Percentiles rank a stretch among this genome's conserved stretches.
Conservation (phyloP, 2,113 vertebrate species). For the Riparia riparia region DNA sequence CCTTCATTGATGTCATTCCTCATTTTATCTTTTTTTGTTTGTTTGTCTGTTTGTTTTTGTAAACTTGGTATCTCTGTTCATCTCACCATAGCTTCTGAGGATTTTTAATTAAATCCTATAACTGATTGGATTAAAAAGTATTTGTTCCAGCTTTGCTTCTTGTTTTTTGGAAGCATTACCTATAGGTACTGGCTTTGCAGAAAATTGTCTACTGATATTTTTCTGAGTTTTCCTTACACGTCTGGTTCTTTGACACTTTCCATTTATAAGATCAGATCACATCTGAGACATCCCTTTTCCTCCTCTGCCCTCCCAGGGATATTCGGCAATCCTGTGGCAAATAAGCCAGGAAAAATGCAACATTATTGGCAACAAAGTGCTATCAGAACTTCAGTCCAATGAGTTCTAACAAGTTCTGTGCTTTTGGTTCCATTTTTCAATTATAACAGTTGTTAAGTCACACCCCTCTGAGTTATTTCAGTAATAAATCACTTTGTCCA, state of each 20-base stretch:
- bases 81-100: background rate
- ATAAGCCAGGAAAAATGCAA: background rate
- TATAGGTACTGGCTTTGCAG: background rate
- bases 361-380: background rate
- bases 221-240: background rate
- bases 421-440: conserved; percentile 49
- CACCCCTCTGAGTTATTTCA: conserved; percentile 28
- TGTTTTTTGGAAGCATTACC: background rate
- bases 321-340: background rate
- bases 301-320: background rate
- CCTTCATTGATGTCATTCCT: background rate
- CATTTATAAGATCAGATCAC: background rate
- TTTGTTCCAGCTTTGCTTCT: background rate
- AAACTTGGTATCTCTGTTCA: background rate
- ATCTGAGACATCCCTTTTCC: background rate
- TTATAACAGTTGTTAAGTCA: conserved; percentile 49
- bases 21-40: background rate
- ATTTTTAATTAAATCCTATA: background rate
- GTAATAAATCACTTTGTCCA: conserved; percentile 35
- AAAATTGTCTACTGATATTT: background rate
- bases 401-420: conserved; percentile 6
- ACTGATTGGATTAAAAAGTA: background rate
- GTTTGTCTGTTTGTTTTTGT: background rate
- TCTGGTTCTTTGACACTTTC: background rate
- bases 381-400: background rate